Conservation (phyloP, 92 coral and sea anemone genomes). For the Parazoanthus atlanticus region DNA sequence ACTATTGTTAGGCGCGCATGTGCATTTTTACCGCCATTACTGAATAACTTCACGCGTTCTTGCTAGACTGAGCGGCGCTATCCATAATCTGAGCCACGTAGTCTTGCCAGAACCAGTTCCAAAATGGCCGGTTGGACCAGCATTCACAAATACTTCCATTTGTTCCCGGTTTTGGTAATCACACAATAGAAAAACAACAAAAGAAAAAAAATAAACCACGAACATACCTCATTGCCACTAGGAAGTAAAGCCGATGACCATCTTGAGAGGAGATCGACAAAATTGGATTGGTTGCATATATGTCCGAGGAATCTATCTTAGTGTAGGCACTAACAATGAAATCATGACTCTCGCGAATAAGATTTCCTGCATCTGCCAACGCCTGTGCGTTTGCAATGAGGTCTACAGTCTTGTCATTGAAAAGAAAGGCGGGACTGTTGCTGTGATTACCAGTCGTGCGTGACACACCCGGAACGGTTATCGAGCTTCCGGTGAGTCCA, state of each 20-base stretch:
- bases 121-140: too few relatives aligned
- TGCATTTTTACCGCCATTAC: too few relatives aligned
- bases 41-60: too few relatives aligned
- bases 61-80: too few relatives aligned
- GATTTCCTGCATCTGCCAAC: slow-evolving; percentile 46
- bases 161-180: too few relatives aligned
- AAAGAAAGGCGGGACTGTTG: slow-evolving; percentile 52
- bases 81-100: too few relatives aligned
- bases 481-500: slow-evolving; percentile 43
- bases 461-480: slow-evolving; percentile 56
- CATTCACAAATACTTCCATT: too few relatives aligned
- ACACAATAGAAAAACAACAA: too few relatives aligned
- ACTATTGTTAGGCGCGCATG: too few relatives aligned
- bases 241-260: slow-evolving; percentile 52
- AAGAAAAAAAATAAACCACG: not conserved
- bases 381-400: slow-evolving; percentile 61
- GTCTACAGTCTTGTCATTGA: slow-evolving; percentile 25
- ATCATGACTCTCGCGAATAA: slow-evolving; percentile 66
- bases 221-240: slow-evolving; percentile 59
- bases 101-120: too few relatives aligned
- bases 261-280: slow-evolving; percentile 60
- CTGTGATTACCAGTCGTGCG: slow-evolving; percentile 48
- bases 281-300: slow-evolving; percentile 48
- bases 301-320: slow-evolving; percentile 45
- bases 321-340: slow-evolving; percentile 61